Conservation (phyloP, 2,888 invertebrate species). For the Scaptomyza parva region DNA sequence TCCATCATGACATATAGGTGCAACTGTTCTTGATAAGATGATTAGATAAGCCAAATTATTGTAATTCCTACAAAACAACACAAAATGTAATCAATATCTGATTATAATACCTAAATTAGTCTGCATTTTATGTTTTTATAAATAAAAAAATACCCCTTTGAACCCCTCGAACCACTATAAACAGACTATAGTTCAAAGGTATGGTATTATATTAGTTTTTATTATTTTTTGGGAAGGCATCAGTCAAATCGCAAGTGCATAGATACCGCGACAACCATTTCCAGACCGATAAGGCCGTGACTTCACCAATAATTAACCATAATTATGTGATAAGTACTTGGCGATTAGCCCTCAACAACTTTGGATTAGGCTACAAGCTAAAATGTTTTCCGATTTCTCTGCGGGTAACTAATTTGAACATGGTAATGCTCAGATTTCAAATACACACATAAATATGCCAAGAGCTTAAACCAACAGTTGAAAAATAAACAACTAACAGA, state of each 20-base stretch:
- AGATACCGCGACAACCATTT: conserved; percentile 22
- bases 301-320: conserved; percentile 51
- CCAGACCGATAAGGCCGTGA: conserved; percentile 36
- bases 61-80: no score
- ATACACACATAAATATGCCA: conserved; percentile 19
- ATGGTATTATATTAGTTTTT: conserved; percentile 3
- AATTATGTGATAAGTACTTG: conserved; percentile 50
- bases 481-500: not conserved
- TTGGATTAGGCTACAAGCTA: conserved; percentile 32
- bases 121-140: not conserved
- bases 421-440: conserved; percentile 17
- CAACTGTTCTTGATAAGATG: not conserved
- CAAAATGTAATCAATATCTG: not conserved
- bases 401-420: conserved; percentile 2
- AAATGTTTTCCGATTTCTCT: conserved; percentile 32
- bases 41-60: not conserved
- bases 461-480: not conserved
- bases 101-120: not conserved
- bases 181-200: conserved; percentile 21
- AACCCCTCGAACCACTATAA: not conserved
- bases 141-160: not conserved
- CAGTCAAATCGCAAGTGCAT: conserved; percentile 8
- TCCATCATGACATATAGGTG: not conserved
- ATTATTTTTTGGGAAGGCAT: conserved; percentile 16
- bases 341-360: conserved; percentile 37